Evolutionary conservation across 2,888 invertebrate genomes (phyloP).

Genomic region (Torymus tubicola): DNA sequence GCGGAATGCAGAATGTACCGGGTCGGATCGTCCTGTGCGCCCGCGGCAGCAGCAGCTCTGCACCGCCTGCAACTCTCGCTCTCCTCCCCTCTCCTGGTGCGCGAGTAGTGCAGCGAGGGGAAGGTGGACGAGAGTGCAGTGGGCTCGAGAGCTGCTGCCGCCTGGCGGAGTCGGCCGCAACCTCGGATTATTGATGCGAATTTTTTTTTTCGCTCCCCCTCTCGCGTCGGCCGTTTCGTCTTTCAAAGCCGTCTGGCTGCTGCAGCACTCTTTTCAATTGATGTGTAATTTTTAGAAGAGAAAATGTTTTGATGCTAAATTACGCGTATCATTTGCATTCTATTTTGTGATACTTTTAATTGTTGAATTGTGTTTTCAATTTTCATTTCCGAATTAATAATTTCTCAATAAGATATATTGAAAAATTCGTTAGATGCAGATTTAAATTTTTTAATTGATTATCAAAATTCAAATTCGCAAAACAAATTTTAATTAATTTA

Average conservation of each 20-base stretch:
- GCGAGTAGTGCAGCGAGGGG: not conserved
- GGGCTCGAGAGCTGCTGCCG: conserved; percentile 48
- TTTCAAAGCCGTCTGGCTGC: not conserved
- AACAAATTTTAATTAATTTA: too few relatives aligned
- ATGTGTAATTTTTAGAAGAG: too few relatives aligned
- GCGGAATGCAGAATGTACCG: conserved; percentile 12
- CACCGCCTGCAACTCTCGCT: too few relatives aligned
- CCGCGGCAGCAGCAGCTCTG: not conserved
- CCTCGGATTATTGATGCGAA: conserved; percentile 44
- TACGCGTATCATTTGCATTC: too few relatives aligned
- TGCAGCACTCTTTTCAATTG: not conserved
- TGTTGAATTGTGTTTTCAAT: too few relatives aligned
- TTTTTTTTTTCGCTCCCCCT: conserved; percentile 32
- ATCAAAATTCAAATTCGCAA: too few relatives aligned
- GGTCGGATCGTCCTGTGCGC: conserved; percentile 7
- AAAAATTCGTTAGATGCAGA: too few relatives aligned
- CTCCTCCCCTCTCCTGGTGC: conserved; percentile 7
- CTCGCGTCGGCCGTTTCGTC: not conserved
- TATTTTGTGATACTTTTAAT: too few relatives aligned
- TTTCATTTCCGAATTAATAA: too few relatives aligned
- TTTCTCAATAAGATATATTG: too few relatives aligned
- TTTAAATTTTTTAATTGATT: too few relatives aligned
- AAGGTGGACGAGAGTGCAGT: not conserved
- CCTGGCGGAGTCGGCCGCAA: conserved; percentile 36
- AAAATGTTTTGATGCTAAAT: not conserved